A percentile compares a stretch with the other conserved stretches of the same genome.
Conservation (phyloP, 2,113 vertebrate genomes). For the Cyrtonyx montezumae region DNA sequence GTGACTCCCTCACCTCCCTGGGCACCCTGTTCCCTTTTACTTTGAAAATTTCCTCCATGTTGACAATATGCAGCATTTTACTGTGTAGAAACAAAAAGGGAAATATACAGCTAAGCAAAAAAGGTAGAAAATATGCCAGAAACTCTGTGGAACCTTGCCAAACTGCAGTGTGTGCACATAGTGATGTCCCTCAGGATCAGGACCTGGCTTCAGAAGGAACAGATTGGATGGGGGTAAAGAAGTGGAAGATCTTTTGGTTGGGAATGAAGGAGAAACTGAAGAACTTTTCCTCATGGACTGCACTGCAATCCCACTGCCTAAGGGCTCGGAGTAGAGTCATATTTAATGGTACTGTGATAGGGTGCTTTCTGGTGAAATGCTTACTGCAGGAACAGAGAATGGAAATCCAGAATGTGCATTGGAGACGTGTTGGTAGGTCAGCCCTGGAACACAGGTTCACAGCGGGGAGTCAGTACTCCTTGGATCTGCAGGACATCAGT, state of each 20-base stretch:
- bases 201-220: not conserved
- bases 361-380: not conserved
- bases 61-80: not conserved
- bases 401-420: not conserved
- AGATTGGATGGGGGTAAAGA: not conserved
- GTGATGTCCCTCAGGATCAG: not conserved
- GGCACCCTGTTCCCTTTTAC: not conserved
- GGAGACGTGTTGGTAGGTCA: not conserved
- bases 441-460: not conserved
- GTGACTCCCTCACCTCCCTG: no score
- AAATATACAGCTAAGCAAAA: not conserved
- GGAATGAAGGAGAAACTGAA: not conserved
- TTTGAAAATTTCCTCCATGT: not conserved
- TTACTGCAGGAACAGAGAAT: not conserved
- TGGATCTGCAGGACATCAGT: not conserved
- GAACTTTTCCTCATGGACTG: not conserved
- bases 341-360: not conserved
- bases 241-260: not conserved
- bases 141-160: not conserved
- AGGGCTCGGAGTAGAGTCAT: not conserved
- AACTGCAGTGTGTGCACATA: not conserved
- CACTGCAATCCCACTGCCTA: not conserved
- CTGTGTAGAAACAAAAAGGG: not conserved
- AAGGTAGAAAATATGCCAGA: not conserved
- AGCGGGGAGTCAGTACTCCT: not conserved